Base-by-base conservation (phyloP, 2,888 invertebrate species). In the Venusia cambrica region DNA sequence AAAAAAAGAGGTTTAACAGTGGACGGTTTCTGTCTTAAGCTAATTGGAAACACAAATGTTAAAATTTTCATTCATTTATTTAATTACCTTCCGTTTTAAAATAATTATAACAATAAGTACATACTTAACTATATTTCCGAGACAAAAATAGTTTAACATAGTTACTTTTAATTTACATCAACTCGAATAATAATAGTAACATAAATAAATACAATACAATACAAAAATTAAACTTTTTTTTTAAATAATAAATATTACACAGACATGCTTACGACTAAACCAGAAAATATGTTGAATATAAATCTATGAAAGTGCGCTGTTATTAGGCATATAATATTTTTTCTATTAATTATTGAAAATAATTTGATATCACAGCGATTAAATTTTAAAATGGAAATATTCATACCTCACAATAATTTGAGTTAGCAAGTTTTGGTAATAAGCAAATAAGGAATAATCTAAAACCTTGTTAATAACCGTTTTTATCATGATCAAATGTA, bases 341-440 rank as follows among this genome's bases (percentile, higher is more conserved):
- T 45, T 53, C 42, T 52, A 47, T 44, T 48, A 49, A 59, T 62
- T 66, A 52, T 29, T 29, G 57, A 59, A 65, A 54, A 65, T 54
- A 63, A 74, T 63, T 70, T 73, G 65, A 74, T 85, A 85, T 85
- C 85, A 85, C 85, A 85, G 85, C 79, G 79, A 78, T 75, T 74
- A 77, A 69, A 72, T 59, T 73, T 64, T 26, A 40, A 27, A 40
- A 35, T 20, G 27, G 14, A 31, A 35, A 36, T 20, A 35, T 17
- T 31, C 30, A 9, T 20, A 27, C 12, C 21, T 6, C n/a, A 73
- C n/a, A n/a, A n/a, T n/a, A n/a, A n/a, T n/a, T n/a, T n/a, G n/a
- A n/a, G n/a, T n/a, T n/a, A n/a, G n/a, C n/a, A n/a, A n/a, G n/a
- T n/a, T n/a, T n/a, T n/a, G n/a, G n/a, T n/a, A n/a, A n/a, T n/a